phyloP scores from a whole-genome alignment of 2,113 vertebrate genomes.

The Willisornis vidua region DNA sequence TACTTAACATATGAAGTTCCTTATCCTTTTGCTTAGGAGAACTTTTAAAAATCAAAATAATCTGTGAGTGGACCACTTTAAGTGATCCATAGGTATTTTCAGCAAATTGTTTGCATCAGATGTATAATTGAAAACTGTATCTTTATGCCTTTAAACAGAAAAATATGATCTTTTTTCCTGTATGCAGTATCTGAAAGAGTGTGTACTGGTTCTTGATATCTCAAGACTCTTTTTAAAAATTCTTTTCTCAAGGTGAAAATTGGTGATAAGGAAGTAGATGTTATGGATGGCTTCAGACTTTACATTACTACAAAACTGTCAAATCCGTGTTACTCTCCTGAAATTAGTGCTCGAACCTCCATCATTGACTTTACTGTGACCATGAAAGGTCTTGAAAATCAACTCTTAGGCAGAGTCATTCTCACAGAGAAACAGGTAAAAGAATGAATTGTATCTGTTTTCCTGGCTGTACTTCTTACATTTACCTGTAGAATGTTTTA shows the following conservation, averaged over 20 bases:
- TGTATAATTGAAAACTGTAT: not conserved
- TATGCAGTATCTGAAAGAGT: not conserved
- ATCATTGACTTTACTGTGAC: conserved; percentile 97
- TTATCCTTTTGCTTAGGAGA: not conserved
- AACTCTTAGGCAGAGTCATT: conserved; percentile 94
- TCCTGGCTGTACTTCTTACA: not conserved
- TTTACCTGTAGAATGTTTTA: not conserved
- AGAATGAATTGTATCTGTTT: not conserved
- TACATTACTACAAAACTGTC: conserved; percentile 93
- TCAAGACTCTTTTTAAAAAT: not conserved
- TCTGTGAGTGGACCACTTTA: not conserved
- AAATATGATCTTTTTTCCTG: not conserved
- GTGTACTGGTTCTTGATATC: not conserved
- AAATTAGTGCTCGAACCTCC: conserved; percentile 91
- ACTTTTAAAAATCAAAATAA: not conserved
- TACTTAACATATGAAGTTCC: not conserved
- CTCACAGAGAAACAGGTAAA: conserved; percentile 93
- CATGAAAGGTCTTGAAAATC: conserved; percentile 93
- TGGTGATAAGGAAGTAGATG: conserved; percentile 93
- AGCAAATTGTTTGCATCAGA: not conserved
- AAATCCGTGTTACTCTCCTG: conserved; percentile 92
- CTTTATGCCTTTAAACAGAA: not conserved
- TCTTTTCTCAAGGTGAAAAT: conserved; percentile 87
- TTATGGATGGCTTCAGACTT: conserved; percentile 91
- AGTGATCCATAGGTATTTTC: not conserved